Percentiles rank a stretch among this genome's conserved stretches.
Evolutionary conservation across 2,113 vertebrate species (phyloP).

Genomic region (Chloropsis cyanopogon): DNA sequence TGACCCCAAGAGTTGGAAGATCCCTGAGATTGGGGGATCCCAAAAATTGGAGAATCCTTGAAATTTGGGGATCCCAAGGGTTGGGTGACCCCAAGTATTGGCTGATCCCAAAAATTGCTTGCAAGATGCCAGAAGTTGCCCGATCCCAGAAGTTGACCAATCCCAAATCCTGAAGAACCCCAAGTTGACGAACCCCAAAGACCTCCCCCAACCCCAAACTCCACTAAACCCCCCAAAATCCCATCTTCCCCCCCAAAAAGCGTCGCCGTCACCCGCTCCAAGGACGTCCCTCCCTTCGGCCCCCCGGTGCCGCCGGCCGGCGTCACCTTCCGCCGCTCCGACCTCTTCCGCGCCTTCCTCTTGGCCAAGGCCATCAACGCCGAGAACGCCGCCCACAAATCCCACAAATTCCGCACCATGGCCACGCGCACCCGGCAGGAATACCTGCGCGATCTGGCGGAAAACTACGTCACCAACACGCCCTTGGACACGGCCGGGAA

Average conservation of each 20-base stretch:
- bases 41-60: too few relatives aligned
- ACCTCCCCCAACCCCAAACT: not conserved
- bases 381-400: conserved; percentile 90
- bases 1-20: too few relatives aligned
- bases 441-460: conserved; percentile 89
- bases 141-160: too few relatives aligned
- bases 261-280: conserved; percentile 93
- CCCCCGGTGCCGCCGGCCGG: conserved; percentile 84
- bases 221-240: not conserved
- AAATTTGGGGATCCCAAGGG: too few relatives aligned
- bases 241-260: conserved; percentile 38
- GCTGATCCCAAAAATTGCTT: too few relatives aligned
- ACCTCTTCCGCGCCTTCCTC: conserved; percentile 88
- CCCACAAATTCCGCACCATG: conserved; percentile 93
- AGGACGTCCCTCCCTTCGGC: conserved; percentile 91
- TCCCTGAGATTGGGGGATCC: too few relatives aligned
- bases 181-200: not conserved
- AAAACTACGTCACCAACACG: conserved; percentile 87
- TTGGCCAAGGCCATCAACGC: conserved; percentile 93
- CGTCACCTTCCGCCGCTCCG: conserved; percentile 82
- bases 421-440: conserved; percentile 90
- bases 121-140: too few relatives aligned
- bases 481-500: conserved; percentile 84
- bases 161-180: too few relatives aligned
- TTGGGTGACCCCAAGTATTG: too few relatives aligned